Evolutionary conservation across 2,888 invertebrate genomes (phyloP).

Genomic region (Ecliptopera silaceata): DNA sequence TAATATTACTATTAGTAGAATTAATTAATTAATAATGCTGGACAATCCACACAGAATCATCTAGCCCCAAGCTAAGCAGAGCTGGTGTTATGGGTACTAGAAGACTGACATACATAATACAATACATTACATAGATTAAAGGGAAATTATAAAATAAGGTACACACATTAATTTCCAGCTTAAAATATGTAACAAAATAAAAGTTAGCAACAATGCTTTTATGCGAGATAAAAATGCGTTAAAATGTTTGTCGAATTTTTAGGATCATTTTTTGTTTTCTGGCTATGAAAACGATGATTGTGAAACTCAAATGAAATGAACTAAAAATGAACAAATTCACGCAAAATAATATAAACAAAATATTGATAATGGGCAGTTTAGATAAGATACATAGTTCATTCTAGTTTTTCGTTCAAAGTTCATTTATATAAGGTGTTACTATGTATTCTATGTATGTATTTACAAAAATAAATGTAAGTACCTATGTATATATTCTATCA

Average conservation of each 20-base stretch:
- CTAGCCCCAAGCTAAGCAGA: too few relatives aligned
- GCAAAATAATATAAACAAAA: background rate
- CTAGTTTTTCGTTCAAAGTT: too few relatives aligned
- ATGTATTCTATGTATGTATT: too few relatives aligned
- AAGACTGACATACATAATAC: too few relatives aligned
- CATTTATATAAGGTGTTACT: too few relatives aligned
- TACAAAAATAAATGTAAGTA: too few relatives aligned
- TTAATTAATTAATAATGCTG: too few relatives aligned
- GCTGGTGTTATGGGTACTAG: too few relatives aligned
- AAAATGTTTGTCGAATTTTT: conserved; percentile 16
- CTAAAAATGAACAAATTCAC: conserved; percentile 1
- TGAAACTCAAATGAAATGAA: background rate
- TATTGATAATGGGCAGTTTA: background rate
- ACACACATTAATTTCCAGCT: conserved; percentile 9
- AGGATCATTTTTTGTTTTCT: conserved; percentile 6
- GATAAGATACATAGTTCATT: too few relatives aligned
- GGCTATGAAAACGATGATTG: conserved; percentile 4
- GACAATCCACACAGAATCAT: too few relatives aligned
- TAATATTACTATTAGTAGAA: too few relatives aligned
- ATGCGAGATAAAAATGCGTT: conserved; percentile 19
- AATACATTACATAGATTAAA: conserved; percentile 14
- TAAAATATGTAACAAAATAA: conserved; percentile 11
- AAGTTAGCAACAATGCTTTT: conserved; percentile 21
- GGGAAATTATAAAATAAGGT: conserved; percentile 11
- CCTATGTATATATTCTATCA: too few relatives aligned